Percentiles rank a stretch among this genome's conserved stretches.
phyloP scores from a whole-genome alignment of 2,113 vertebrate species.

The Cromileptes altivelis region DNA sequence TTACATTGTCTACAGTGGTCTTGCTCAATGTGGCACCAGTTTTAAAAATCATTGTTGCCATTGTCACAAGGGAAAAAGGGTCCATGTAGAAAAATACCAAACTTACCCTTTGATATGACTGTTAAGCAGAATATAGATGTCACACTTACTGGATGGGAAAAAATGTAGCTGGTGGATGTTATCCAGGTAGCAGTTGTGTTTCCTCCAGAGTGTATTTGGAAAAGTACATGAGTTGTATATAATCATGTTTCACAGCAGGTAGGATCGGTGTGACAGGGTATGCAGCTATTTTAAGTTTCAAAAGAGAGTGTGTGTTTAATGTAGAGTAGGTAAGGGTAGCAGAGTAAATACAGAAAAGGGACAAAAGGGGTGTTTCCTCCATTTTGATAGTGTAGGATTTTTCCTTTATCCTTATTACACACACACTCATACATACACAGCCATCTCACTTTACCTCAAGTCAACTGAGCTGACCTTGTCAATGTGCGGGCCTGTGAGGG shows the following conservation, averaged over 20 bases:
- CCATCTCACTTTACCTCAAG: conserved; percentile 34
- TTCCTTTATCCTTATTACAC: conserved; percentile 8
- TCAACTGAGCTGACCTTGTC: conserved; percentile 49
- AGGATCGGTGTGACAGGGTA: not conserved
- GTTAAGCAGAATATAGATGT: not conserved
- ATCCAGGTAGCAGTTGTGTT: not conserved
- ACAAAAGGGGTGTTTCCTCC: conserved; percentile 21
- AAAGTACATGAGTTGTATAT: not conserved
- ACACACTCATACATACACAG: conserved; percentile 8
- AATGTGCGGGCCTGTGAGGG: conserved; percentile 23
- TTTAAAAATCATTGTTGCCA: no score
- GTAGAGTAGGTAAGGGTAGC: not conserved
- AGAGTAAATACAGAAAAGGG: not conserved
- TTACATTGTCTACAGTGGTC: no score
- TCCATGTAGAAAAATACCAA: no score
- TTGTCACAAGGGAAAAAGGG: no score
- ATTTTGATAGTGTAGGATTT: not conserved
- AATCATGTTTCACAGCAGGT: not conserved
- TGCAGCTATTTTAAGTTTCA: not conserved
- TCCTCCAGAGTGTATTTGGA: not conserved
- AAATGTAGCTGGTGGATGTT: not conserved
- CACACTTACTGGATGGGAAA: not conserved
- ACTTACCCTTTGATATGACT: not conserved
- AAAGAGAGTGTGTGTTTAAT: not conserved
- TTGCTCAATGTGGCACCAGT: no score